Evolutionary conservation across 2,797 vertebrate species (phyloP).

Genomic region (Cichlasoma orientale): DNA sequence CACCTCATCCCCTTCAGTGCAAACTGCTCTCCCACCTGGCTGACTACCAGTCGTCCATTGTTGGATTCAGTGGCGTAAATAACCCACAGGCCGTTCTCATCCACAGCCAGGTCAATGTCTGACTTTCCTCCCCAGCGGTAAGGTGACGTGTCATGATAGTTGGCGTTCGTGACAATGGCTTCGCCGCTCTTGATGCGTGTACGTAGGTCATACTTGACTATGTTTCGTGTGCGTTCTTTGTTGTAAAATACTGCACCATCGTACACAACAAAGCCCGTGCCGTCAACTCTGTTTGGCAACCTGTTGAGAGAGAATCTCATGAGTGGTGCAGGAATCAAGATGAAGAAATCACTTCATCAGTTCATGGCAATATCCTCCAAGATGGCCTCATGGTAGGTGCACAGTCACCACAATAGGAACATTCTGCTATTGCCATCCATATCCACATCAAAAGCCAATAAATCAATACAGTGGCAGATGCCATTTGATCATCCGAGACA

Average conservation of each 20-base stretch:
- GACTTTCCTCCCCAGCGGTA: constrained; percentile 97
- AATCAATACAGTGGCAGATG: constrained; percentile 66
- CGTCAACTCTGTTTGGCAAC: constrained; percentile 92
- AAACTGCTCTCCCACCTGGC: constrained; percentile 84
- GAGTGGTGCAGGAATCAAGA: constrained; percentile 1
- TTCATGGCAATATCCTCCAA: constrained; percentile 43
- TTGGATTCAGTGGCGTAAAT: constrained; percentile 94
- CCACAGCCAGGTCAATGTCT: constrained; percentile 94
- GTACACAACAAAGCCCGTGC: constrained; percentile 94
- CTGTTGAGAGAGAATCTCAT: constrained; percentile 66
- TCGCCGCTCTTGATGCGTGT: constrained; percentile 97
- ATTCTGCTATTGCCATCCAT: constrained; percentile 36
- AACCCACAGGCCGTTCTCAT: constrained; percentile 95
- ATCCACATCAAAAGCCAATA: constrained; percentile 63
- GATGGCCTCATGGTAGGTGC: constrained; percentile 32
- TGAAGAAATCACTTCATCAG: constrained; percentile 27
- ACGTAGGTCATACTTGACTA: constrained; percentile 93
- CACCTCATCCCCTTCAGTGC: constrained; percentile 40
- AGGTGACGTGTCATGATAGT: constrained; percentile 95
- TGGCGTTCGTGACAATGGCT: constrained; percentile 91
- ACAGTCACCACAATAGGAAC: constrained; percentile 43
- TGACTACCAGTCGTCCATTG: constrained; percentile 91
- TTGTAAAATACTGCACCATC: constrained; percentile 97
- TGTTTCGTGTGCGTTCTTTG: constrained; percentile 94
- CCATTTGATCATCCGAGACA: constrained; percentile 67